Base-by-base conservation (phyloP, 2,888 invertebrate species). In the Leptothorax acervorum region DNA sequence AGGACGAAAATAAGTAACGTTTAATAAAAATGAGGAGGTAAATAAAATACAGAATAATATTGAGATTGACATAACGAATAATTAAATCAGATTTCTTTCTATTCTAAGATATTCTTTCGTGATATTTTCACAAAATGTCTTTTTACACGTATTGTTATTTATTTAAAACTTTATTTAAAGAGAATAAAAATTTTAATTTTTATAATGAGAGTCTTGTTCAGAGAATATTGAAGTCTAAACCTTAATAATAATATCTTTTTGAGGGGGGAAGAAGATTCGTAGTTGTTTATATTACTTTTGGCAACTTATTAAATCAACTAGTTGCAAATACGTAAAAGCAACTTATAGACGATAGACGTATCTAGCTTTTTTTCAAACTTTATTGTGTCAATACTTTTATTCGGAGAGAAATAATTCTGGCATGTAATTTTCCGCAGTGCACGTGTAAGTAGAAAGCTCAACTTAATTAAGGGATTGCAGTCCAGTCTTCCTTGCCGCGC, bases 391-490 rank as follows among this genome's bases (percentile, higher is more conserved):
- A 83, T 74, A 82, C 57, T 89, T 78, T 84, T 83, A 57, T 83
- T 63, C 60, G 8, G n/a, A 60, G 28, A 62, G 84, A 85, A 86
- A 87, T 90, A 88, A 88, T 85, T 90, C 68, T 75, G 57, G 66
- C 88, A 65, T 76, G 75, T 73, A 81, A 81, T 78, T 86, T 82
- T 83, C 85, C 70, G 75, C 82, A 82, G 15, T 82, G 62, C 83
- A 65, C 75, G 70, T 82, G 65, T 65, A 73, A 82, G 51, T 9
- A 78, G 75, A 82, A 31, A 82, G 68, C 78, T 48, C 82, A 85
- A 86, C 89, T 90, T 90, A 90, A 90, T 90, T 90, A 90, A 90
- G 84, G 84, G 84, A 83, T 90, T 90, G 83, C 82, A 89, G 85
- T 86, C 86, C 84, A 78, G 63, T 70, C 73, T 65, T 75, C 82